These are phyloP conservation scores for Carduelis carduelis DNA, from an alignment of 2,797 vertebrate species.

Conservation along the genomic window DNA sequence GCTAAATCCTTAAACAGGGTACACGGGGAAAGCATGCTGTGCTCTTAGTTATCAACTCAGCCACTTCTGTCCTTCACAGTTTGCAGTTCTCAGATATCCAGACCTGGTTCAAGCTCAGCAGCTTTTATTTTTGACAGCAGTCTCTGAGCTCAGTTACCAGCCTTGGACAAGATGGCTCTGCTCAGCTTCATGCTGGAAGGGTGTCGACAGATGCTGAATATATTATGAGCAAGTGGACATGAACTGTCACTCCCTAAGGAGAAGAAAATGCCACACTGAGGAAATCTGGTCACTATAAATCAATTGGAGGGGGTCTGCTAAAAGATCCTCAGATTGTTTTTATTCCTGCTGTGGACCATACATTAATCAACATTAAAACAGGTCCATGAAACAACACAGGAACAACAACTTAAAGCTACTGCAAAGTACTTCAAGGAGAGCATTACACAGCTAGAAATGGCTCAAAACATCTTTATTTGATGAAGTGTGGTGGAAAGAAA, in stretches of 20 bases:
- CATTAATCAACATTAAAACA: neutral
- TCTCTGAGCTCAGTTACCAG: constrained; percentile 56
- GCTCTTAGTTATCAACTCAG: neutral
- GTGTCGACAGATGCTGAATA: constrained; percentile 55
- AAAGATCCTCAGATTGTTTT: neutral
- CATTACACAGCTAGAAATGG: neutral
- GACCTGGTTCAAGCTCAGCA: constrained; percentile 65
- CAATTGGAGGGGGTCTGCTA: neutral
- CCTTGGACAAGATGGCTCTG: constrained; percentile 15
- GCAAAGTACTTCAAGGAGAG: neutral
- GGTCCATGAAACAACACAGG: neutral
- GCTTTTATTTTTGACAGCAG: constrained; percentile 72
- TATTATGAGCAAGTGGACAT: constrained; percentile 44
- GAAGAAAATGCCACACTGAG: neutral
- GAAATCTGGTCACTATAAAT: neutral
- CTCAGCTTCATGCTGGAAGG: neutral
- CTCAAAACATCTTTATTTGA: neutral
- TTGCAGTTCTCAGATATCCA: constrained; percentile 59
- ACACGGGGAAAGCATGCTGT: neutral
- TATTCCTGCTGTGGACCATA: neutral
- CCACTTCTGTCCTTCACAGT: neutral
- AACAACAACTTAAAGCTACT: neutral
- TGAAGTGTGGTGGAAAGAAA: neutral
- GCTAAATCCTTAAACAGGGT: neutral
- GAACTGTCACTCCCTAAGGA: neutral